phyloP scores from a whole-genome alignment of 64 coral and sea anemone genomes.

The Trachythela sp. region DNA sequence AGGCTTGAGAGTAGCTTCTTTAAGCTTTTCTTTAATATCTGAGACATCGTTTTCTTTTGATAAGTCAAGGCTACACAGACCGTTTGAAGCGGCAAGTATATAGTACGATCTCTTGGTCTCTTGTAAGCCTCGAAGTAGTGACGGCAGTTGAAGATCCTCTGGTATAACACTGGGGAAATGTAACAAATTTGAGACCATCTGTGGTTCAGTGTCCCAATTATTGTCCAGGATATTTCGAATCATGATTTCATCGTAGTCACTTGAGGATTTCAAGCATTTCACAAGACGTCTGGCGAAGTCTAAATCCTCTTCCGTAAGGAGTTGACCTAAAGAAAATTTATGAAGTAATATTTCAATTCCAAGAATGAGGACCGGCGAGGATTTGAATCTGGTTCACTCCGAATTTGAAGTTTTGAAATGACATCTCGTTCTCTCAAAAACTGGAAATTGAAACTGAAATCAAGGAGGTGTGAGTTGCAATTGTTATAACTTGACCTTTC shows the following conservation, averaged over 20 bases:
- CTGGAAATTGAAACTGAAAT: too few species aligned
- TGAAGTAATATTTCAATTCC: neutral
- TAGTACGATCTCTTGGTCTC: slow-evolving; percentile 86
- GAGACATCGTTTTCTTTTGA: slow-evolving; percentile 63
- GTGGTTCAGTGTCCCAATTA: slow-evolving; percentile 87
- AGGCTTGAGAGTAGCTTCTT: slow-evolving; percentile 66
- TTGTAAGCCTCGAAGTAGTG: slow-evolving; percentile 70
- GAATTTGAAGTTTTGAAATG: neutral
- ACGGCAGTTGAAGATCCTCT: slow-evolving; percentile 60
- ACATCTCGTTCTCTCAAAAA: neutral
- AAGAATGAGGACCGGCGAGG: too few species aligned
- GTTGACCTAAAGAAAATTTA: slow-evolving; percentile 64
- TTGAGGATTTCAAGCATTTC: slow-evolving; percentile 58
- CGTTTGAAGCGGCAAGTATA: slow-evolving; percentile 74
- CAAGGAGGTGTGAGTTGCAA: neutral
- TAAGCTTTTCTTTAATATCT: slow-evolving; percentile 57
- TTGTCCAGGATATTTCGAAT: slow-evolving; percentile 75
- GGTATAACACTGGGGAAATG: slow-evolving; percentile 85
- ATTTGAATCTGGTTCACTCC: too few species aligned
- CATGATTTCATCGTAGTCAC: slow-evolving; percentile 81
- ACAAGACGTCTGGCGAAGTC: slow-evolving; percentile 80
- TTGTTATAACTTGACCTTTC: neutral
- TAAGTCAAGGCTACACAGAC: slow-evolving; percentile 70
- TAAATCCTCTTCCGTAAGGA: slow-evolving; percentile 88
- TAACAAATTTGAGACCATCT: slow-evolving; percentile 94